Conservation (phyloP, 2,113 vertebrate genomes). For the Psettodes erumei region DNA sequence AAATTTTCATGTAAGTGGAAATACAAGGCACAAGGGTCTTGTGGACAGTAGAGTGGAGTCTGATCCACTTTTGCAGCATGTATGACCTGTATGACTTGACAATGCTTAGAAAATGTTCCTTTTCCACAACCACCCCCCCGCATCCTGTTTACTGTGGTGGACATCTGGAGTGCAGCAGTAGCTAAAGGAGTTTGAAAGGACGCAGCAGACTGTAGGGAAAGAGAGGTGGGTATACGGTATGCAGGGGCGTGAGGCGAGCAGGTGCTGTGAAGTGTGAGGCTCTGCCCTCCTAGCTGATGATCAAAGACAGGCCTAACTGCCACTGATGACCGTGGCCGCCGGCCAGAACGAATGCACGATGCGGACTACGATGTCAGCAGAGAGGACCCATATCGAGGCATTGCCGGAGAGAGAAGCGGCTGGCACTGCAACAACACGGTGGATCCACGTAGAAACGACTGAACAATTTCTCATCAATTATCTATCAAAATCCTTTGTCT, state of each 20-base stretch:
- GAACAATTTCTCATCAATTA: slow-evolving; percentile 42
- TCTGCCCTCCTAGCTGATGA: slow-evolving; percentile 75
- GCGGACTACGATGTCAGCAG: slow-evolving; percentile 42
- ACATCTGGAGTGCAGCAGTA: slow-evolving; percentile 57
- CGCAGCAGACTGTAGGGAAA: slow-evolving; percentile 52
- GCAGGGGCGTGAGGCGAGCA: slow-evolving; percentile 63
- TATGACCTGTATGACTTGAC: background rate
- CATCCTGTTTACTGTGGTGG: slow-evolving; percentile 31
- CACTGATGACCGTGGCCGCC: slow-evolving; percentile 66
- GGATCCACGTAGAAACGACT: slow-evolving; percentile 23
- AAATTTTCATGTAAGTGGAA: slow-evolving; percentile 3
- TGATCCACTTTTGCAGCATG: slow-evolving; percentile 6
- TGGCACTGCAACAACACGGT: slow-evolving; percentile 18
- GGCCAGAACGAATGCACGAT: slow-evolving; percentile 63
- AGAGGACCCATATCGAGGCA: slow-evolving; percentile 53
- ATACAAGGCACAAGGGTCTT: background rate
- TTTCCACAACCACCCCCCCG: background rate
- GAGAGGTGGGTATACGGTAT: slow-evolving; percentile 32
- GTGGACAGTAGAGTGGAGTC: background rate
- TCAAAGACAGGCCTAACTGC: slow-evolving; percentile 77
- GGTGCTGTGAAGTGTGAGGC: slow-evolving; percentile 75
- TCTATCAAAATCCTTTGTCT: slow-evolving; percentile 46
- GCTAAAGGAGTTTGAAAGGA: slow-evolving; percentile 68
- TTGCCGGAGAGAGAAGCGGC: slow-evolving; percentile 28
- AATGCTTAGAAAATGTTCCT: background rate